phyloP scores from a whole-genome alignment of 2,797 vertebrate species.

The Pogonophryne albipinna region DNA sequence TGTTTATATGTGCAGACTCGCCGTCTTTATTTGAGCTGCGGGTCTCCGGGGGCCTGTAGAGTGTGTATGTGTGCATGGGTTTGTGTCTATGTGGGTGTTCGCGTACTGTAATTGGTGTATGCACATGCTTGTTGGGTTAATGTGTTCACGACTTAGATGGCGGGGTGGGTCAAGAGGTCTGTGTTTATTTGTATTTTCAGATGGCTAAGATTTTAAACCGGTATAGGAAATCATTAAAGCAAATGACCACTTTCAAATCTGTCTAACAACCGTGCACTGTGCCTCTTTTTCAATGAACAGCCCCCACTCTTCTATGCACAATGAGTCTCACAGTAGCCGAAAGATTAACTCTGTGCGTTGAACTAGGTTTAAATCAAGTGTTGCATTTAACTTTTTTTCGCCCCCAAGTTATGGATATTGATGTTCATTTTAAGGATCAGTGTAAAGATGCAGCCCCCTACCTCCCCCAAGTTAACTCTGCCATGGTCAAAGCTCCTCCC shows the following conservation, averaged over 20 bases:
- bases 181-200: conserved; percentile 73
- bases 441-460: not conserved
- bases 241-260: conserved; percentile 54
- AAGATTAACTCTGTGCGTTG: conserved; percentile 12
- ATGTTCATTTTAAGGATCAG: conserved; percentile 10
- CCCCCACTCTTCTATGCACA: conserved; percentile 12
- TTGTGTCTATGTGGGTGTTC: conserved; percentile 46
- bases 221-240: conserved; percentile 71
- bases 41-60: conserved; percentile 60
- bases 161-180: conserved; percentile 61
- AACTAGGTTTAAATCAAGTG: conserved; percentile 23
- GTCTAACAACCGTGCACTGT: conserved; percentile 50
- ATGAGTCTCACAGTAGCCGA: conserved; percentile 32
- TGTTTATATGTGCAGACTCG: conserved; percentile 71
- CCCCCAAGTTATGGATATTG: not conserved
- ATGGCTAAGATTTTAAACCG: conserved; percentile 71
- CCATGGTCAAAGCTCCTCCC: conserved; percentile 20
- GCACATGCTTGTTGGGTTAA: conserved; percentile 46
- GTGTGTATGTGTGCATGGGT: conserved; percentile 29
- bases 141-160: conserved; percentile 27
- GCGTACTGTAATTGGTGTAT: conserved; percentile 20
- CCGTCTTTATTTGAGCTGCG: conserved; percentile 74
- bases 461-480: conserved; percentile 20
- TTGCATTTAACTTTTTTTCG: not conserved
- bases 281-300: conserved; percentile 58